Base-by-base conservation (phyloP, 2,797 vertebrate species). In the Spinibarbus caldwelli region DNA sequence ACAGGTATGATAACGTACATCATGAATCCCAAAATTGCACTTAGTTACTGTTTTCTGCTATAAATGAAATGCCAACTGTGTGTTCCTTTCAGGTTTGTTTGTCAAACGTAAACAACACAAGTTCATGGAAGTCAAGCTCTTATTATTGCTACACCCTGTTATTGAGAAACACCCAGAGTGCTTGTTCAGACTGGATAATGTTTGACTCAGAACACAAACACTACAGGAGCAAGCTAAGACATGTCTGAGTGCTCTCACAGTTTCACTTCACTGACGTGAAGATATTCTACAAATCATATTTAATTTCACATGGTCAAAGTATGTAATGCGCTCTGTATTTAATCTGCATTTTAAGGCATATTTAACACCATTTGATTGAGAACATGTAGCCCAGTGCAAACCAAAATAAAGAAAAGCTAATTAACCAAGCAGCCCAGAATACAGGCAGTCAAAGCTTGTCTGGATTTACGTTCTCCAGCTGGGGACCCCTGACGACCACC, bases 401-500 rank as follows among this genome's bases (percentile, higher is more conserved):
- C 29, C 6, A 23, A 87, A 70, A 36, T 3, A 38, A 19, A 77
- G 29, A 34, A 76, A 84, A 82, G 52, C 73, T 86, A 67, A 85
- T 87, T 86, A 88, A 76, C n/a, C 14, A n/a, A 86, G 31, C 57
- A 59, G 31, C 14, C 71, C 45, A 73, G 31, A 86, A 78, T 47
- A 57, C 80, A 67, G 85, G 9, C 67, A 85, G 79, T 90, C 70
- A 80, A 71, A 73, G 72, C 77, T 82, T 85, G 81, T 90, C 88
- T 87, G 84, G 84, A 91, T 92, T 93, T 92, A 93, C 86, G 86
- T 86, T 89, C 87, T 91, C 91, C 92, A 93, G 91, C 92, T 93
- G 93, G 86, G 82, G 71, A 91, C 84, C 82, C 78, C 83, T 86
- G 52, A 41, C 26, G 10, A 86, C 83, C 72, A 86, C 89, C 89